Base-by-base conservation (phyloP, 2,888 invertebrate genomes). In the Epistrophe grossulariae region DNA sequence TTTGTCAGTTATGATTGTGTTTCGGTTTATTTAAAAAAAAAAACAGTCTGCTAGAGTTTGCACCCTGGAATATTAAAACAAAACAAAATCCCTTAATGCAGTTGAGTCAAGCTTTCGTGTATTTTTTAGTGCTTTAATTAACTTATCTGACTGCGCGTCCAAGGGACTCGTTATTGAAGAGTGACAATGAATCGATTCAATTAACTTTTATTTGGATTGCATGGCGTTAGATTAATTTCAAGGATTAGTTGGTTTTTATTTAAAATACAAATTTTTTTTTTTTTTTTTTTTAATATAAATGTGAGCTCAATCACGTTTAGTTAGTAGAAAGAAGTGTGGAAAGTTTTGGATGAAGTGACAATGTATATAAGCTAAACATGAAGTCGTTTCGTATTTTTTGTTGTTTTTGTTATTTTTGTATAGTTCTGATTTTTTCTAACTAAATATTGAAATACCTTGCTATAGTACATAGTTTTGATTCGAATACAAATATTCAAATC, bases 1-100 rank as follows among this genome's bases (percentile, higher is more conserved):
- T 79, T 79, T 68, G 72, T 43, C 66, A 76, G 60, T 79, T 83
- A 66, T 28, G 52, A 87, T 79, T 83, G 45, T 76, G 68, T 73
- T 73, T 62, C 11, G 1, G 19, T 66, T 66, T 19, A n/a, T 79
- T 79, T 31, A 0, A 8, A 13, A 50, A 19, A 0, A 8, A 13
- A 50, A 19, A 10, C 13, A 7, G 17, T 1, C 17, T 4, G 35
- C 11, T 43, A 40, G 17, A 62, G 6, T 8, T 24, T 24, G 13
- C 13, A 19, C 4, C 19, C 10, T 19, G n/a, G 28, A n/a, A 13
- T 35, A 2, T 38, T 11, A 17, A 6, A 4, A 6, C 8, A 10
- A 7, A 59, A 38, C 40, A 40, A 19, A 40, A 5, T 28, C 24
- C n/a, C 35, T 17, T 17, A 43, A 43, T 71, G 50, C 57, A 60